A percentile compares a stretch with the other conserved stretches of the same genome.
These are phyloP conservation scores for Polyploca ridens DNA, from an alignment of 2,888 invertebrate genomes.

Conservation along the genomic window DNA sequence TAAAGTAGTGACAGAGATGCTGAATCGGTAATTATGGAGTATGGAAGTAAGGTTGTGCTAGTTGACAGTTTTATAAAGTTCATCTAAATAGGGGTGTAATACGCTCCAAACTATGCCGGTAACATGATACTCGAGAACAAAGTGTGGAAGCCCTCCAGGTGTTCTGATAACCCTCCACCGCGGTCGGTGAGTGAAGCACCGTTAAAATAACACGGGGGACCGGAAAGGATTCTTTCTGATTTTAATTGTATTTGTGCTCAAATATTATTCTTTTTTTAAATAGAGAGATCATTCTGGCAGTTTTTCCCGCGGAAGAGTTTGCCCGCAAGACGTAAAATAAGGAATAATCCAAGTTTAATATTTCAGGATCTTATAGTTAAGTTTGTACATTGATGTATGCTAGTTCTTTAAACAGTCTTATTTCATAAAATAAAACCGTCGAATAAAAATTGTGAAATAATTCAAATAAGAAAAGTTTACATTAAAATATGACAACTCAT, in stretches of 20 bases:
- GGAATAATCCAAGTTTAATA: no score
- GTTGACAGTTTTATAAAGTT: not conserved
- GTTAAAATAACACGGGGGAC: not conserved
- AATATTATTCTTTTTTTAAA: not conserved
- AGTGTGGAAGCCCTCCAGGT: constrained; percentile 13
- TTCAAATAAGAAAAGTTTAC: no score
- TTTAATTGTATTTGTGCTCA: constrained; percentile 4
- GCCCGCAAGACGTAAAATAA: no score
- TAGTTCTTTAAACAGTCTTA: no score
- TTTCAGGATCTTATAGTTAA: no score
- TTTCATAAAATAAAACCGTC: no score
- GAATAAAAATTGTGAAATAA: no score
- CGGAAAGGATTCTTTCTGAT: not conserved
- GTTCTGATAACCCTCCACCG: constrained; percentile 12
- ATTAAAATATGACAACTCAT: no score
- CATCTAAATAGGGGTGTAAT: not conserved
- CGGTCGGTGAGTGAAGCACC: not conserved
- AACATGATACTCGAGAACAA: not conserved
- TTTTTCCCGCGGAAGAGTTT: not conserved
- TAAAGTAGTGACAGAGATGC: no score
- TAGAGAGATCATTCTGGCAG: not conserved
- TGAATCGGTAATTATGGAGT: no score
- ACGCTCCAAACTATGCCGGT: not conserved
- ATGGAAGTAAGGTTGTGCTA: not conserved
- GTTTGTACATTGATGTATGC: no score